These are phyloP conservation scores for Dromaius novaehollandiae DNA, from an alignment of 2,113 vertebrate genomes.

Conservation along the genomic window DNA sequence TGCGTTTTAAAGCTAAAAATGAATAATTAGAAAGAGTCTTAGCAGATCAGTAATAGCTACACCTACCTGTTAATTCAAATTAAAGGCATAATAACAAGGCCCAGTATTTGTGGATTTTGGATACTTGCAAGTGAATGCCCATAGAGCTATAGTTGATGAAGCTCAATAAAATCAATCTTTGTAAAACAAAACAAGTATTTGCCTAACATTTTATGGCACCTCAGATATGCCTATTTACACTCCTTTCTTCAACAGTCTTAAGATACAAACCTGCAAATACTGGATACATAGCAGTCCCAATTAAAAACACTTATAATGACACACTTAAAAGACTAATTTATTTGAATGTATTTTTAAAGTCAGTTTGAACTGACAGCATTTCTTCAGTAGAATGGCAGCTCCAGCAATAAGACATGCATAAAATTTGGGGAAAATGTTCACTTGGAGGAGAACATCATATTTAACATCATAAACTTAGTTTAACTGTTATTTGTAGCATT, in stretches of 20 bases:
- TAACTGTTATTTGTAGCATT: not conserved
- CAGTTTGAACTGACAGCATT: not conserved
- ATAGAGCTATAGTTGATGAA: accelerated
- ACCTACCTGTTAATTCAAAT: too few species aligned
- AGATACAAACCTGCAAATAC: not conserved
- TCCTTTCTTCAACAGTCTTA: not conserved
- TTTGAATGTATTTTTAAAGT: not conserved
- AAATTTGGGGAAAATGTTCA: not conserved
- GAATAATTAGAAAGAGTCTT: accelerated
- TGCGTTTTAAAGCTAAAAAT: accelerated
- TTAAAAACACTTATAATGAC: accelerated
- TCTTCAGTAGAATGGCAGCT: not conserved
- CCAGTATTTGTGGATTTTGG: accelerated
- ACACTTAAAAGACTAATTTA: not conserved
- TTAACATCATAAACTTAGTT: not conserved
- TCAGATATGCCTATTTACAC: accelerated
- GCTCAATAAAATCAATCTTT: accelerated
- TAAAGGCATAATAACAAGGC: accelerated
- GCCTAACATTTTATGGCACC: accelerated
- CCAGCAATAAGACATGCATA: not conserved
- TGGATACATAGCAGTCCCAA: accelerated
- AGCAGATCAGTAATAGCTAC: too few species aligned
- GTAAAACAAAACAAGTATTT: not conserved
- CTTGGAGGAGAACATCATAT: not conserved
- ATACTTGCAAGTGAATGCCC: not conserved